Evolutionary conservation across 2,113 vertebrate species (phyloP).

Genomic region (Otis tarda): DNA sequence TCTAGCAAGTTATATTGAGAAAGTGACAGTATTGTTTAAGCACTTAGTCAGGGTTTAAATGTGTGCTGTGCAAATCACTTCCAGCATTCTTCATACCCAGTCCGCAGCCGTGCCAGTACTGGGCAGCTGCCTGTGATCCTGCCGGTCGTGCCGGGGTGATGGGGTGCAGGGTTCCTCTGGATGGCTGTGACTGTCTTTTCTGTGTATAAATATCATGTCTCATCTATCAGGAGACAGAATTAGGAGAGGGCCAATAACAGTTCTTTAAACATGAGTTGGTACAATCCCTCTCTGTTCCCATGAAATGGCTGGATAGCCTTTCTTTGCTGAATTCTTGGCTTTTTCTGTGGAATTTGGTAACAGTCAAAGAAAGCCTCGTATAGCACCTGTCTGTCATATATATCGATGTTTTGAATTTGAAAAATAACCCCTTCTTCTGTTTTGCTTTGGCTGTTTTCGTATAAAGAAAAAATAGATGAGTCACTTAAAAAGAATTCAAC

Average conservation of each 20-base stretch:
- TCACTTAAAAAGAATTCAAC: not conserved
- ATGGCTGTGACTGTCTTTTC: not conserved
- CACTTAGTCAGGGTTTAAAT: not conserved
- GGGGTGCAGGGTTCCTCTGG: not conserved
- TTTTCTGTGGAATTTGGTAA: not conserved
- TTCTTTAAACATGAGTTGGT: not conserved
- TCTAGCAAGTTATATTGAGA: not conserved
- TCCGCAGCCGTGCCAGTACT: rapidly evolving
- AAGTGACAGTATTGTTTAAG: not conserved
- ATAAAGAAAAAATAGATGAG: not conserved
- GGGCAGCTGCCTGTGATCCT: not conserved
- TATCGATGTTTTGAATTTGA: not conserved
- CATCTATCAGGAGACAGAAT: not conserved
- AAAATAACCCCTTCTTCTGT: rapidly evolving
- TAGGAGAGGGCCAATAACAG: not conserved
- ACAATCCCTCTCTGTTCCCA: not conserved
- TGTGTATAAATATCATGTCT: no score
- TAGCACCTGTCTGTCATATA: not conserved
- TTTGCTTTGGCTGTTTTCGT: not conserved
- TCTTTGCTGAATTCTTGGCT: not conserved
- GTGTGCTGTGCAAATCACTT: not conserved
- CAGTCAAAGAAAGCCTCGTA: not conserved
- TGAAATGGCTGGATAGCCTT: not conserved
- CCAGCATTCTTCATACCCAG: rapidly evolving
- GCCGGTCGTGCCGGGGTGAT: rapidly evolving